Conservation (phyloP, 2,113 vertebrate genomes). For the Rattus rattus region DNA sequence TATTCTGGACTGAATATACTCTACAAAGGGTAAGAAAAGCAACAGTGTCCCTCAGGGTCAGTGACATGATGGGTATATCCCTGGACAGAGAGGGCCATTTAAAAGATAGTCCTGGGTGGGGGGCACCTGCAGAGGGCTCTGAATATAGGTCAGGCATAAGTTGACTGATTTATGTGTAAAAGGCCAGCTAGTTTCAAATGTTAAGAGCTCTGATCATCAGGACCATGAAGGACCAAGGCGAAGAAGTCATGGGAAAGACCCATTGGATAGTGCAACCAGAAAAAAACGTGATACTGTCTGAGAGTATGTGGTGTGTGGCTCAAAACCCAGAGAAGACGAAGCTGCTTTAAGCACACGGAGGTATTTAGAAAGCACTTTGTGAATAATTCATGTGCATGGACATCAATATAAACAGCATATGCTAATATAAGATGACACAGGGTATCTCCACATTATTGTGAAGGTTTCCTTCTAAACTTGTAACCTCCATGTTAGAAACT, state of each 20-base stretch:
- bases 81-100: neutral
- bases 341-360: neutral
- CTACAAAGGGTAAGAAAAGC: neutral
- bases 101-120: neutral
- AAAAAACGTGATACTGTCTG: neutral
- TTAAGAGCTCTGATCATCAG: conserved; percentile 18
- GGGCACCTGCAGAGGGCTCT: neutral
- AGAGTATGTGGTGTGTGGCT: neutral
- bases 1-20: conserved; percentile 5
- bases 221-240: neutral
- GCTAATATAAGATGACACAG: conserved; percentile 27
- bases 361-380: conserved; percentile 6
- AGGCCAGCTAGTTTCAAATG: neutral
- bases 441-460: neutral
- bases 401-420: neutral
- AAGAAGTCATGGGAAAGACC: conserved; percentile 21
- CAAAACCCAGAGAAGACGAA: neutral
- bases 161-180: neutral
- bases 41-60: conserved; percentile 33
- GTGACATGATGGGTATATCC: neutral
- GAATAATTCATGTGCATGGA: neutral
- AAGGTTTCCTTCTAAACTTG: neutral
- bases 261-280: neutral
- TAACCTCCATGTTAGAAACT: neutral
- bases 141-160: neutral